These are phyloP conservation scores for Platycercus adscitus DNA, from an alignment of 2,113 vertebrate species.

Conservation along the genomic window DNA sequence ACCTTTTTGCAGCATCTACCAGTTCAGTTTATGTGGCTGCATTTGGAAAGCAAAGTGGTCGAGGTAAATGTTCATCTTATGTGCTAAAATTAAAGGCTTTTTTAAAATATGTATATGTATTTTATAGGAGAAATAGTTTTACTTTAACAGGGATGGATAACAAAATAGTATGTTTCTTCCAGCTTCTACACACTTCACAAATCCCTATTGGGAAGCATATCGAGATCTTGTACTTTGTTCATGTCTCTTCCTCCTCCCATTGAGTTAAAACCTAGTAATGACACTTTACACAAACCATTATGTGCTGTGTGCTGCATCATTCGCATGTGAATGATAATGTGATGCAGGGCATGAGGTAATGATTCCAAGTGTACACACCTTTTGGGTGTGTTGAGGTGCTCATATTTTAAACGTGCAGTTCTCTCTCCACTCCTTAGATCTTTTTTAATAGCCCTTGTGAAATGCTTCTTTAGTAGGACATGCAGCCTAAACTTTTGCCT, in stretches of 20 bases:
- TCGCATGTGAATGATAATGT: background rate
- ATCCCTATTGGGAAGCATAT: background rate
- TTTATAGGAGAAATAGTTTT: background rate
- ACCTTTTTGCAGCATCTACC: background rate
- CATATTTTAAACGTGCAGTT: background rate
- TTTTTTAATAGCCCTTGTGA: background rate
- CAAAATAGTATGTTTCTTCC: background rate
- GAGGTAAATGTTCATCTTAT: background rate
- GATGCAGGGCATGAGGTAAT: slow-evolving; percentile 10
- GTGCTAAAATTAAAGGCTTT: background rate
- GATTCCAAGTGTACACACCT: slow-evolving; percentile 3
- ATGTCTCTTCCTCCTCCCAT: background rate
- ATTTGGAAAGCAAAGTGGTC: background rate
- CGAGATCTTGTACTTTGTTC: background rate
- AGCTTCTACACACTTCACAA: background rate
- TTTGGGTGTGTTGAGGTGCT: slow-evolving; percentile 52
- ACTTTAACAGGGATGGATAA: background rate
- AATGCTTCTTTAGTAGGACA: background rate
- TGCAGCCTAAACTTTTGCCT: background rate
- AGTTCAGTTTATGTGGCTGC: background rate
- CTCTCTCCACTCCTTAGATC: background rate
- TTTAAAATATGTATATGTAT: background rate
- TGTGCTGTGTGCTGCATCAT: background rate
- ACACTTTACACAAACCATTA: background rate
- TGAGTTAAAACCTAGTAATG: background rate